These are phyloP conservation scores for Borostomias antarcticus DNA, from an alignment of 2,797 vertebrate species.

Conservation along the genomic window DNA sequence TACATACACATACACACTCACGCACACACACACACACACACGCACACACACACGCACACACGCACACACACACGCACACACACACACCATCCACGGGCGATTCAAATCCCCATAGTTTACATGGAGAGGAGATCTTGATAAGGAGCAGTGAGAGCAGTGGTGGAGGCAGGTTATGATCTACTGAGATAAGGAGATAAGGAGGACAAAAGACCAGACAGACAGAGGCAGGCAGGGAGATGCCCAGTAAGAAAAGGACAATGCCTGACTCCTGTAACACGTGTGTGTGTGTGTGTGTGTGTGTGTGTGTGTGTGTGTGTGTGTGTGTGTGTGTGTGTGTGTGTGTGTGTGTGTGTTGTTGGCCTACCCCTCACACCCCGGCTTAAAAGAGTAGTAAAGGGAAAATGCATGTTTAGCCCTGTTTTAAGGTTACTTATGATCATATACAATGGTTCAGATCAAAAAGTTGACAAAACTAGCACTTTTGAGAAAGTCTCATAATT, in stretches of 20 bases:
- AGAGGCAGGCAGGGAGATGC: background rate
- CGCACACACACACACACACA: background rate
- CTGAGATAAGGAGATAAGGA: constrained; percentile 41
- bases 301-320: background rate
- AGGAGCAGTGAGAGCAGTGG: background rate
- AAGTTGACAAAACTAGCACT: no score
- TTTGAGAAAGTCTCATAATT: no score
- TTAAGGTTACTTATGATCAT: no score
- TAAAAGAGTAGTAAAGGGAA: no score
- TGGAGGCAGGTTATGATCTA: constrained; percentile 16
- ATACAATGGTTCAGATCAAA: no score
- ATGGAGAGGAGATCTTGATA: background rate
- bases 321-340: background rate
- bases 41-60: constrained; percentile 8
- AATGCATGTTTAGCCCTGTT: no score
- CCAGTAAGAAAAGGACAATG: no score
- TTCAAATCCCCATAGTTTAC: background rate
- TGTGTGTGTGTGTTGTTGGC: no score
- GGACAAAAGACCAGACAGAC: constrained; percentile 41
- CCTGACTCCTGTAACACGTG: no score
- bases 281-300: no score
- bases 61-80: background rate
- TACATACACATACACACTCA: background rate
- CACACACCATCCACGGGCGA: background rate
- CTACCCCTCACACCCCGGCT: no score